Conservation (phyloP, 2,113 vertebrate species). For the Greenwoodochromis staneri region DNA sequence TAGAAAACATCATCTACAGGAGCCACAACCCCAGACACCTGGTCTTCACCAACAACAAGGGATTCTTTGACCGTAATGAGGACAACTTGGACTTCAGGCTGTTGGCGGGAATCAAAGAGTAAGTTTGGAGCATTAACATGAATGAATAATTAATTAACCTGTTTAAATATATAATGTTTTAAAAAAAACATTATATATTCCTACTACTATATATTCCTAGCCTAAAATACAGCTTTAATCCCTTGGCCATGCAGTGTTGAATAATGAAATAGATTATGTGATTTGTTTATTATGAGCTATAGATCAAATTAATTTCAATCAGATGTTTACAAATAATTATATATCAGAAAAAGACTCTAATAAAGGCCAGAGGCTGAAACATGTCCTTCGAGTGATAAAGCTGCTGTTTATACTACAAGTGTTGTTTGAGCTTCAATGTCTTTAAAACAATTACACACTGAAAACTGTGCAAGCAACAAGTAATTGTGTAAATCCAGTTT, state of each 20-base stretch:
- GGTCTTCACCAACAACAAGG: slow-evolving; percentile 85
- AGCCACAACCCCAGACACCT: slow-evolving; percentile 76
- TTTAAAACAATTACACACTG: background rate
- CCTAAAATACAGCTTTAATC: background rate
- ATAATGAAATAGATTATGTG: background rate
- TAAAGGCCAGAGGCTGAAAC: background rate
- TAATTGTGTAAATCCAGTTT: background rate
- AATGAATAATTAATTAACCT: fast-evolving
- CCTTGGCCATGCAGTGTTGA: fast-evolving
- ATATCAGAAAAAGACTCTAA: background rate
- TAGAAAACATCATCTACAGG: slow-evolving; percentile 80
- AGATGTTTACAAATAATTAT: background rate
- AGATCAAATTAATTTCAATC: background rate
- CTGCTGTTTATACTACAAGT: background rate
- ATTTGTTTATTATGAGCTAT: background rate
- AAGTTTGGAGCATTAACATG: slow-evolving; percentile 55
- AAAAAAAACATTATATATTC: background rate
- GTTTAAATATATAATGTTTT: background rate
- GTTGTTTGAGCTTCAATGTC: background rate
- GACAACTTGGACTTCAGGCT: slow-evolving; percentile 93
- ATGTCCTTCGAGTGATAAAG: background rate
- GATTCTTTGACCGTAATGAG: slow-evolving; percentile 90
- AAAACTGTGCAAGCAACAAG: background rate
- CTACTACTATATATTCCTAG: background rate
- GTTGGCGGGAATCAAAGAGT: slow-evolving; percentile 91